Base-by-base conservation (phyloP, 2,797 vertebrate genomes). In the Pterois miles region DNA sequence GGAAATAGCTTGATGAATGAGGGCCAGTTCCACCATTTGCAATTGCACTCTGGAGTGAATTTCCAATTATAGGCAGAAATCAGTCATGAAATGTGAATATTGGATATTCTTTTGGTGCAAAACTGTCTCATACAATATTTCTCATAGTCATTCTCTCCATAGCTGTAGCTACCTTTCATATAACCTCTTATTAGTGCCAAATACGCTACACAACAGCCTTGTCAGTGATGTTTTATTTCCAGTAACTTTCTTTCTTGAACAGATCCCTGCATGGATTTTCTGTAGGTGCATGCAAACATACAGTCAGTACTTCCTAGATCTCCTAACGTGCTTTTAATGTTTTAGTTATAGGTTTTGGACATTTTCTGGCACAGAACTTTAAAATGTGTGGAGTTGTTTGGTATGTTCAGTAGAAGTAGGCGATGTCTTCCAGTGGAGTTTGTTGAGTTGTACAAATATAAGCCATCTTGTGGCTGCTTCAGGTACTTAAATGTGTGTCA, bases 401-500 rank as follows among this genome's bases (percentile, higher is more conserved):
- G 50, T 76, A 40, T 62, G 31, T 67, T 38, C 34, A 70, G 65
- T 80, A 40, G 23, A 31, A 48, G 8, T 48, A 43, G 40, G 40
- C 40, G 18, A 67, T n/a, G 78, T 91, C 76, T 82, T 76, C 74
- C 69, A 70, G 80, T 83, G 38, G 56, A 20, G 53, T 75, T 58
- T 69, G 59, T 85, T 67, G 38, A 38, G 59, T 67, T 82, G 84
- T 82, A 80, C 71, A 84, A 65, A 34, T 71, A 22, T 25, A 62
- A 71, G 89, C 90, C 90, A 76, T 38, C 88, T 84, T 76, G 89
- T 90, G 87, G 89, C 65, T 43, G 54, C 72, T 86, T 91, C 78
- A 81, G 86, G 89, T 84, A 89, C 78, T 79, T 78, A 70, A 53
- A 48, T 60, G 74, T 89, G 72, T 72, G 65, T 78, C 34, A 66